Percentiles rank a stretch among this genome's conserved stretches.
Conservation (phyloP, 2,888 invertebrate species). For the Idaea dimidiata region DNA sequence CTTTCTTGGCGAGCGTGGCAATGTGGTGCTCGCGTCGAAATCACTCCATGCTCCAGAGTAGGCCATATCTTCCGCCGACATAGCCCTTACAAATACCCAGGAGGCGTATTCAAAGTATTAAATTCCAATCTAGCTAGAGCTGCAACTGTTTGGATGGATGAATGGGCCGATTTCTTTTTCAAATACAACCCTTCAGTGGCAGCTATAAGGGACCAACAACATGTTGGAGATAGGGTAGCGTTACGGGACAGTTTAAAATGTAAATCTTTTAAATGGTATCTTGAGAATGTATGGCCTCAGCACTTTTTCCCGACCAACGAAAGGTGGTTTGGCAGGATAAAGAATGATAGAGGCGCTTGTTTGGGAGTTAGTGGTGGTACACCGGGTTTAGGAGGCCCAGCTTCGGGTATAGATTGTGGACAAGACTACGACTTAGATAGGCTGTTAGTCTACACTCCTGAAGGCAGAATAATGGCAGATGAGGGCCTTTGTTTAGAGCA, state of each 20-base stretch:
- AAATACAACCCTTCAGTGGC: slow-evolving; percentile 89
- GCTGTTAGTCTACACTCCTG: slow-evolving; percentile 85
- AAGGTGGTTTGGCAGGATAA: slow-evolving; percentile 94
- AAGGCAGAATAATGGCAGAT: slow-evolving; percentile 90
- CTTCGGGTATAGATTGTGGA: slow-evolving; percentile 84
- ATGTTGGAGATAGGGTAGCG: slow-evolving; percentile 82
- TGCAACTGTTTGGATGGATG: slow-evolving; percentile 98
- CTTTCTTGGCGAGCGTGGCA: slow-evolving; percentile 98
- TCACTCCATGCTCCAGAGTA: slow-evolving; percentile 95
- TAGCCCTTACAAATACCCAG: slow-evolving; percentile 97
- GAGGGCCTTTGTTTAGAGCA: slow-evolving; percentile 92
- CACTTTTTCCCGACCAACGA: slow-evolving; percentile 95
- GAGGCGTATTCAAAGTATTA: slow-evolving; percentile 93
- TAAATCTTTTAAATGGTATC: slow-evolving; percentile 95
- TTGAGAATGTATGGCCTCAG: slow-evolving; percentile 97
- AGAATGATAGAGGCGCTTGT: slow-evolving; percentile 68
- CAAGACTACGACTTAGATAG: slow-evolving; percentile 82
- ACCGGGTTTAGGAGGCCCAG: slow-evolving; percentile 86
- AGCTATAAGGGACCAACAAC: slow-evolving; percentile 79
- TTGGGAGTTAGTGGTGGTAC: slow-evolving; percentile 69
- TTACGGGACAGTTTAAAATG: slow-evolving; percentile 88
- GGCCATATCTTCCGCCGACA: slow-evolving; percentile 96
- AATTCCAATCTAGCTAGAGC: slow-evolving; percentile 95
- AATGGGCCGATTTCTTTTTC: slow-evolving; percentile 96
- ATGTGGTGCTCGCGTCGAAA: slow-evolving; percentile 94